Evolutionary conservation across 2,888 invertebrate species (phyloP), one percentile per base, ranked within the genome.

Genomic region (Timandra comae): DNA sequence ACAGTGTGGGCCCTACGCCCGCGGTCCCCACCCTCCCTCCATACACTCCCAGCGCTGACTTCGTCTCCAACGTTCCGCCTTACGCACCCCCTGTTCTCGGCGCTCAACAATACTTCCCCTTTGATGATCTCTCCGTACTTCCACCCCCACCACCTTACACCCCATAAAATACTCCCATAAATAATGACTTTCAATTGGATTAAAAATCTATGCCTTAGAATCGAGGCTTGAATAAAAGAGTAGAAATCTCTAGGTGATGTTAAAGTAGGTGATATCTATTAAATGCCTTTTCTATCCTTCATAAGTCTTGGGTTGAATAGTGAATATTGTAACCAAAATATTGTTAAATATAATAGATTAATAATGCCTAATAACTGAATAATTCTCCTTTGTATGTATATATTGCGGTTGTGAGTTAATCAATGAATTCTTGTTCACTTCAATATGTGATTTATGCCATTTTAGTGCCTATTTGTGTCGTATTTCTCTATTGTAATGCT

Each of bases 1-100:
- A 89, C 52, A 87, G 87, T 40, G 86, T 87, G 2, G 88, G 88
- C 0, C 86, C 88, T 1, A 88, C 89, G 0, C 84, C 81, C 0
- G 87, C 88, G 0, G 88, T 88, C 43, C 88, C 75, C 53, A 86
- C 62, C 54, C 82, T 85, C 4, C 90, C 90, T 0, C 89, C 89
- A 0, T 90, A 90, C 60, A 86, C 89, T 1, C 89, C 90, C 44
- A 79, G 56, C 35, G 76, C 75, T 1, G 75, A 74, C 37, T 84
- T 67, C 29, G 49, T 70, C 25, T 71, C 78, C 19, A 61, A 66
- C 7, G 52, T 66, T 12, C 65, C 73, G 1, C 52, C 65, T 0
- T 82, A 76, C 36, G 74, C 82, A 2, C 75, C 81, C 1, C 79
- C 84, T 1, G 66, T 68, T 0, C 57, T 84, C 3, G 81, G 82